phyloP scores from a whole-genome alignment of 2,888 invertebrate species.

The Glaucopsyche alexis region DNA sequence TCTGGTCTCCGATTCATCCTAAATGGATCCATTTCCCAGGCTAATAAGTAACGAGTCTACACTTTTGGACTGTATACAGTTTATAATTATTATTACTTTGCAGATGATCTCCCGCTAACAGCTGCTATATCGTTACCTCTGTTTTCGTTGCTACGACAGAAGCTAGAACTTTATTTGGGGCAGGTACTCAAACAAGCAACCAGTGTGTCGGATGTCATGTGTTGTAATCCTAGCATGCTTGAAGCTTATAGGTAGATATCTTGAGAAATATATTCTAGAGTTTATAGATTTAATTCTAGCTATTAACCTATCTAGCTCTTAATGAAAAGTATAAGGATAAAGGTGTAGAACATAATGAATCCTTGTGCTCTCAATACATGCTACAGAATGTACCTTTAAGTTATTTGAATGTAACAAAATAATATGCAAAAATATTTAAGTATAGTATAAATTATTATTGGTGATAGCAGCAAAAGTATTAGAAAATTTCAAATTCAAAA shows the following conservation, averaged over 20 bases:
- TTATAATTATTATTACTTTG: conserved; percentile 2
- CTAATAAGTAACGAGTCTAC: too few relatives aligned
- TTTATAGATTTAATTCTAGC: neutral
- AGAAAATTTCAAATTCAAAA: conserved; percentile 2
- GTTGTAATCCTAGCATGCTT: conserved; percentile 66
- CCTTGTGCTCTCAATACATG: too few relatives aligned
- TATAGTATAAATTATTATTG: neutral
- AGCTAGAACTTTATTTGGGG: conserved; percentile 60
- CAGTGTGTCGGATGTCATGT: conserved; percentile 70
- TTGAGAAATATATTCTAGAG: neutral
- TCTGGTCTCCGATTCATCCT: too few relatives aligned
- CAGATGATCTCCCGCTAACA: conserved; percentile 72
- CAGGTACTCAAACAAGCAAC: conserved; percentile 64
- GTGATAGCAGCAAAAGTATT: neutral
- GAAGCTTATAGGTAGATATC: conserved; percentile 65
- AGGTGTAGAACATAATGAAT: too few relatives aligned
- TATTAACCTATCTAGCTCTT: too few relatives aligned
- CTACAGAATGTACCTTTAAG: too few relatives aligned
- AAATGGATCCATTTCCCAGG: too few relatives aligned
- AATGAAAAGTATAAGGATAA: too few relatives aligned
- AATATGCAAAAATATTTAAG: too few relatives aligned
- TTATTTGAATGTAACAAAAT: too few relatives aligned
- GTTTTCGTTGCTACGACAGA: conserved; percentile 61
- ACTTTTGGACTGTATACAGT: neutral
- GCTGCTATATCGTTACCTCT: conserved; percentile 67